A percentile compares a stretch with the other conserved stretches of the same genome.
Evolutionary conservation across 2,888 invertebrate genomes (phyloP).

Genomic region (Frankliniella fusca): DNA sequence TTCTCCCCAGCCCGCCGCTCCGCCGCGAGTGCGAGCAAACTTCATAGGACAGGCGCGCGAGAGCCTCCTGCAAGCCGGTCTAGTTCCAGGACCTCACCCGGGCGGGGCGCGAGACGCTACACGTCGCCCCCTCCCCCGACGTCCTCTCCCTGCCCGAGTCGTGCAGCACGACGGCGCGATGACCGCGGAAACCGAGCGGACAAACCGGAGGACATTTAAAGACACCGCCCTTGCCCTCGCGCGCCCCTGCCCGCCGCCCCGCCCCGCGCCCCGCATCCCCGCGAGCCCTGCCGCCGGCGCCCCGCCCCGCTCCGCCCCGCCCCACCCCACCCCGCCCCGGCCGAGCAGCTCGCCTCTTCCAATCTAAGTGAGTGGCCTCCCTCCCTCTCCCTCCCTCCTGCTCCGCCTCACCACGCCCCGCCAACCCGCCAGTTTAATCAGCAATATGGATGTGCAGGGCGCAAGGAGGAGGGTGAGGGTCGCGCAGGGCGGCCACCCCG

Average conservation of each 20-base stretch:
- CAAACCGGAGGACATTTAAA: slow-evolving; percentile 24
- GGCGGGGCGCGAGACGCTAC: neutral
- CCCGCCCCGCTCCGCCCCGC: neutral
- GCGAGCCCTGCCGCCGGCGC: neutral
- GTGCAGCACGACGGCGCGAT: neutral
- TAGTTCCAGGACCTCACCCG: neutral
- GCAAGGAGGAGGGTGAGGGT: neutral
- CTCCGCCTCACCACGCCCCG: neutral
- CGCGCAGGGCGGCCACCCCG: neutral
- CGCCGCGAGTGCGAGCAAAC: too few relatives aligned
- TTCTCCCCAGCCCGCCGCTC: too few relatives aligned
- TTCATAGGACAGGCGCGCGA: too few relatives aligned
- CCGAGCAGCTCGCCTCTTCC: slow-evolving; percentile 16
- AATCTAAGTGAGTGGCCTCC: slow-evolving; percentile 24
- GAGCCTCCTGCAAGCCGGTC: too few relatives aligned
- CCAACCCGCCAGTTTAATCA: slow-evolving; percentile 8
- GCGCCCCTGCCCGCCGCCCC: neutral
- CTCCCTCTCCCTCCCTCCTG: neutral
- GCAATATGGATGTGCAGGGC: slow-evolving; percentile 25
- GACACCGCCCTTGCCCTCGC: neutral
- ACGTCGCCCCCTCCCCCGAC: neutral
- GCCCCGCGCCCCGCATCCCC: neutral
- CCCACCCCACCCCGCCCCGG: neutral
- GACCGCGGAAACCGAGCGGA: slow-evolving; percentile 20
- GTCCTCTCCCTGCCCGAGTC: neutral